phyloP scores from a whole-genome alignment of 2,113 vertebrate genomes.

The Sylvilagus bachmani region DNA sequence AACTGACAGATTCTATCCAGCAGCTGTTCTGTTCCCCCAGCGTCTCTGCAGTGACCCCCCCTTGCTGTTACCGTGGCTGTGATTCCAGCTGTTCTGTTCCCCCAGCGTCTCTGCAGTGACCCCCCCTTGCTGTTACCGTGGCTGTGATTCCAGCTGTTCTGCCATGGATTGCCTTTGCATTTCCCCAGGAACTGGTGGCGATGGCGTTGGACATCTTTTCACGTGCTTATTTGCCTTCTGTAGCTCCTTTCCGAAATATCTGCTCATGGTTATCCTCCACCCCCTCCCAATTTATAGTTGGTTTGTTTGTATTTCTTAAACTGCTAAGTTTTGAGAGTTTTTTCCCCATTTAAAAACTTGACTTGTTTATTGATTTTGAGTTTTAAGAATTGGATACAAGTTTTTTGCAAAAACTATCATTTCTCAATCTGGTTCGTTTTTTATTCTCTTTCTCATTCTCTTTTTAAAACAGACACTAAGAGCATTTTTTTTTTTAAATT shows the following conservation, averaged over 20 bases:
- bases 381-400: neutral
- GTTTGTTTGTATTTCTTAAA: neutral
- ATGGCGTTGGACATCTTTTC: too few species aligned
- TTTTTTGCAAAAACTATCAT: conserved; percentile 12
- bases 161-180: neutral
- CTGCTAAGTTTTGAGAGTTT: too few species aligned
- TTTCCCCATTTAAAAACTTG: too few species aligned
- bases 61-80: neutral
- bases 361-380: neutral
- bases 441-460: neutral
- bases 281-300: neutral
- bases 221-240: too few species aligned
- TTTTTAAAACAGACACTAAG: neutral
- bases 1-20: neutral
- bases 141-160: neutral
- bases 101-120: neutral
- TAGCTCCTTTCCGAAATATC: neutral
- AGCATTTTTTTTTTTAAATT: too few species aligned
- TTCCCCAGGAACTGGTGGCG: neutral
- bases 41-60: neutral
- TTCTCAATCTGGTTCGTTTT: neutral
- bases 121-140: neutral
- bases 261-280: neutral
- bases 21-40: neutral
- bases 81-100: neutral